A percentile compares a stretch with the other conserved stretches of the same genome.
phyloP scores from a whole-genome alignment of 2,797 vertebrate genomes.

The Benthosema pterotum region DNA sequence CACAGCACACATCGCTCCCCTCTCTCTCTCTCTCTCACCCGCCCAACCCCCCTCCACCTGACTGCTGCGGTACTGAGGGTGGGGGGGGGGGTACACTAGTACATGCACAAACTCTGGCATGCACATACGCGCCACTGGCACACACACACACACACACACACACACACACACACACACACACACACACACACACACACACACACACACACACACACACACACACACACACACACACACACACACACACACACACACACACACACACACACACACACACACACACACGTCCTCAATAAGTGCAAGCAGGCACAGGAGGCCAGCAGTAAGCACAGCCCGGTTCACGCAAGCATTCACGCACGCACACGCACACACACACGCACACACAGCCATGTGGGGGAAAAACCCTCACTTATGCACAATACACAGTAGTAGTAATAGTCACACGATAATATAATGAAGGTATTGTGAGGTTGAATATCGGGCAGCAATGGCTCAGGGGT shows the following conservation, averaged over 20 bases:
- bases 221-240: background rate
- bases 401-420: too few relatives aligned
- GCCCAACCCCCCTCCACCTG: conserved; percentile 45
- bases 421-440: too few relatives aligned
- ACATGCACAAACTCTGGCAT: conserved; percentile 6
- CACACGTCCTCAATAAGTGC: background rate
- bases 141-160: too few relatives aligned
- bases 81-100: conserved; percentile 15
- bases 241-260: background rate
- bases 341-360: too few relatives aligned
- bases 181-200: conserved; percentile 7
- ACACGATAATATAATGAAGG: too few relatives aligned
- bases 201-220: too few relatives aligned
- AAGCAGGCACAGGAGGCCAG: background rate
- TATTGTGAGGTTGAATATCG: too few relatives aligned
- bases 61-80: conserved; percentile 59
- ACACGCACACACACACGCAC: too few relatives aligned
- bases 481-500: too few relatives aligned
- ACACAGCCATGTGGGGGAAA: too few relatives aligned
- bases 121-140: background rate
- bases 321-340: too few relatives aligned
- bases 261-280: background rate
- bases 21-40: conserved; percentile 16
- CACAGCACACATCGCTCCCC: conserved; percentile 39
- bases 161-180: background rate